These are phyloP conservation scores for Drosophila multiciliata DNA, from an alignment of 2,888 invertebrate species.

Conservation along the genomic window DNA sequence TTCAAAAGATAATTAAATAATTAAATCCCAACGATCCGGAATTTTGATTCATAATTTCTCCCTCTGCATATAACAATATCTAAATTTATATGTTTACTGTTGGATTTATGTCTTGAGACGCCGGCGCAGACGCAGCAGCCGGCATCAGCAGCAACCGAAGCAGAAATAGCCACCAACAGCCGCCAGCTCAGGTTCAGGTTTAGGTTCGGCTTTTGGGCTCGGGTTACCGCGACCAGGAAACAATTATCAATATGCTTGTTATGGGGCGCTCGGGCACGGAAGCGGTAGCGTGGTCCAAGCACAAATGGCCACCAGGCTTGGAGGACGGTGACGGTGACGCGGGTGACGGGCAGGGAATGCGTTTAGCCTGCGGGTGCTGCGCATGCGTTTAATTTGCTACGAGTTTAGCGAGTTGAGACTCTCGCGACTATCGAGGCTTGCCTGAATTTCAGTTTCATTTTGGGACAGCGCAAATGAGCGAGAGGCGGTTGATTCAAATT, in stretches of 20 bases:
- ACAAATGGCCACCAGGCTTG: slow-evolving; percentile 55
- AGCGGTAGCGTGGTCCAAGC: slow-evolving; percentile 47
- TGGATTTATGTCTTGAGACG: slow-evolving; percentile 75
- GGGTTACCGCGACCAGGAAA: slow-evolving; percentile 77
- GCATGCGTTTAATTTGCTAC: slow-evolving; percentile 77
- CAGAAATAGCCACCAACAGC: slow-evolving; percentile 28
- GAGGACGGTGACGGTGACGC: not conserved
- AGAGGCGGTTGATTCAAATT: slow-evolving; percentile 81
- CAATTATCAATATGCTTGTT: slow-evolving; percentile 79
- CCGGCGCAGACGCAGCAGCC: slow-evolving; percentile 58
- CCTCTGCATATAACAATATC: slow-evolving; percentile 58
- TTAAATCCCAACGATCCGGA: not conserved
- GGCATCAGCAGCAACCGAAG: slow-evolving; percentile 36
- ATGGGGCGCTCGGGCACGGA: slow-evolving; percentile 64
- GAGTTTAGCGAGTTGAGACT: slow-evolving; percentile 17
- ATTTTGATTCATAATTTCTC: slow-evolving; percentile 40
- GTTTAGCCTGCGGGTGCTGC: slow-evolving; percentile 63
- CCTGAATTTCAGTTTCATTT: slow-evolving; percentile 66
- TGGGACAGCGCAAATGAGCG: slow-evolving; percentile 80
- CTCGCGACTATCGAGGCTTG: slow-evolving; percentile 29
- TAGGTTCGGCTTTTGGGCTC: slow-evolving; percentile 50
- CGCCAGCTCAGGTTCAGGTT: slow-evolving; percentile 58
- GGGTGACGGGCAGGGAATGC: slow-evolving; percentile 40
- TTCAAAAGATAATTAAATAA: slow-evolving; percentile 20
- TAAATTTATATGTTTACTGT: slow-evolving; percentile 80